phyloP scores from a whole-genome alignment of 2,113 vertebrate species.

The Physeter macrocephalus region DNA sequence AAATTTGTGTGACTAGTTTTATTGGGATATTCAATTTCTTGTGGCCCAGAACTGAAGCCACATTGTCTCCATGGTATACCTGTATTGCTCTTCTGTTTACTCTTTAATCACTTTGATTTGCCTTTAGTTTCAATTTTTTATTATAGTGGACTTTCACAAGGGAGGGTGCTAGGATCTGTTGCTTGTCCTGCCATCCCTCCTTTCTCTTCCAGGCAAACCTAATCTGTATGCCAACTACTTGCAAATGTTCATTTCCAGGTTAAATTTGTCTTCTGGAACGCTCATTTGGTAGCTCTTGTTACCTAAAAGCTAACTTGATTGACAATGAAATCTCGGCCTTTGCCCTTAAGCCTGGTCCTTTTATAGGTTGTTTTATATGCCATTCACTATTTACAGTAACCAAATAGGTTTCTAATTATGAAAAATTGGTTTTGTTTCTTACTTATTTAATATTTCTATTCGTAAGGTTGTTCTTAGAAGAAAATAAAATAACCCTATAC shows the following conservation, averaged over 20 bases:
- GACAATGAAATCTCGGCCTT: neutral
- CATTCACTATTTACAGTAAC: neutral
- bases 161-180: neutral
- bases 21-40: neutral
- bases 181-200: neutral
- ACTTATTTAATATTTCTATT: neutral
- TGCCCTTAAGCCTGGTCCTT: neutral
- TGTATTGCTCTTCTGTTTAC: neutral
- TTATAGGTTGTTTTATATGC: neutral
- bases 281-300: neutral
- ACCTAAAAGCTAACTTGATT: neutral
- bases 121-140: neutral
- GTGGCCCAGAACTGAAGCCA: neutral
- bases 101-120: neutral
- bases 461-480: neutral
- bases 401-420: neutral
- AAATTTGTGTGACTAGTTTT: neutral
- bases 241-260: neutral
- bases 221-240: neutral
- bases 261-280: neutral
- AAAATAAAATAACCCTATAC: neutral
- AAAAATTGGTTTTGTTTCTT: neutral
- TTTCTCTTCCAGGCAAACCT: neutral
- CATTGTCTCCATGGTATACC: neutral
- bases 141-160: neutral